phyloP scores from a whole-genome alignment of 2,888 invertebrate genomes.

The Laspeyria flexula region DNA sequence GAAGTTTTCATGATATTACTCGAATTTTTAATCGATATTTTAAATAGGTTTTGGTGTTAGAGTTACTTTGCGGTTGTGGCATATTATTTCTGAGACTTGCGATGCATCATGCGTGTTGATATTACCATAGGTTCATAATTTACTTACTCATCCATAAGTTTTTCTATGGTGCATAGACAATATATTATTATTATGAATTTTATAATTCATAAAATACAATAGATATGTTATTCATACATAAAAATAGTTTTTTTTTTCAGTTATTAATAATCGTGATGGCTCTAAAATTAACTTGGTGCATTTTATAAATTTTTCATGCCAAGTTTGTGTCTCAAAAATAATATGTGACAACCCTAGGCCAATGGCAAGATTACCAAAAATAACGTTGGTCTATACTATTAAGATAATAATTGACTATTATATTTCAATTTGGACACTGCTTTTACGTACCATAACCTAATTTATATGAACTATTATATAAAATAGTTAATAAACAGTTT shows the following conservation, averaged over 20 bases:
- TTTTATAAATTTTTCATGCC: neutral
- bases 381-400: slow-evolving; percentile 37
- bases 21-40: slow-evolving; percentile 60
- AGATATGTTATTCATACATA: no score
- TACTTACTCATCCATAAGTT: neutral
- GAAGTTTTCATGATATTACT: slow-evolving; percentile 52
- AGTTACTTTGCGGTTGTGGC: slow-evolving; percentile 34
- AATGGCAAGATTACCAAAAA: slow-evolving; percentile 31
- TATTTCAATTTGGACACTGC: slow-evolving; percentile 73
- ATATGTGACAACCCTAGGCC: slow-evolving; percentile 28
- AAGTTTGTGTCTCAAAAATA: slow-evolving; percentile 14
- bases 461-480: slow-evolving; percentile 64
- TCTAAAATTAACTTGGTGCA: no score
- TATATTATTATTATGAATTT: slow-evolving; percentile 4
- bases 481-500: slow-evolving; percentile 70
- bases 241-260: no score
- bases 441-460: slow-evolving; percentile 73
- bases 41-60: slow-evolving; percentile 47
- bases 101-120: neutral
- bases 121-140: neutral
- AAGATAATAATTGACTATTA: slow-evolving; percentile 42
- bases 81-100: slow-evolving; percentile 30
- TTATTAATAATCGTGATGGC: no score
- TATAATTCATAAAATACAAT: no score
- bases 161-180: slow-evolving; percentile 28